These are phyloP conservation scores for Agapostemon virescens DNA, from an alignment of 2,888 invertebrate genomes.

Conservation along the genomic window DNA sequence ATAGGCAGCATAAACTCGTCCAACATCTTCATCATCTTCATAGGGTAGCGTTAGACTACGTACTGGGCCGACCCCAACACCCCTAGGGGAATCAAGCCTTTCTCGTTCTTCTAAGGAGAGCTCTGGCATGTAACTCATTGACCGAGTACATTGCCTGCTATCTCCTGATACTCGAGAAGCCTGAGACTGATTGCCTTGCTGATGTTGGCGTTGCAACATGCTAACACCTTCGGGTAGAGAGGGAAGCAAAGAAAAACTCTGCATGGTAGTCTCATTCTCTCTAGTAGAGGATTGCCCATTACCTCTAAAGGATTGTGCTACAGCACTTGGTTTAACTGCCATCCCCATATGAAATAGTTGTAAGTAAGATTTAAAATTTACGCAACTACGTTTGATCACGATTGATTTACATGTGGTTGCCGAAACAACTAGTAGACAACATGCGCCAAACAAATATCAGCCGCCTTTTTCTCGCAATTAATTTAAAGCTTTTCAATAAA, in stretches of 20 bases:
- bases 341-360: conserved; percentile 79
- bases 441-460: conserved; percentile 75
- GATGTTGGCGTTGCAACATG: no score
- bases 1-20: conserved; percentile 92
- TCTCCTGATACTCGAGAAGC: no score
- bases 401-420: conserved; percentile 79
- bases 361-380: conserved; percentile 65
- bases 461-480: conserved; percentile 48
- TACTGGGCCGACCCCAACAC: conserved; percentile 85
- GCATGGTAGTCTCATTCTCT: conserved; percentile 85
- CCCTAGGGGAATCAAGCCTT: conserved; percentile 85
- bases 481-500: conserved; percentile 38
- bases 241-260: conserved; percentile 85
- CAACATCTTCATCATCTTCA: conserved; percentile 83
- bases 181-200: no score
- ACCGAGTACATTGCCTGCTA: conserved; percentile 90
- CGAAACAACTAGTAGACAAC: conserved; percentile 79
- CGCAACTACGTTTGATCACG: conserved; percentile 57
- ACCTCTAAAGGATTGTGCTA: conserved; percentile 79
- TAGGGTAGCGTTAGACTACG: conserved; percentile 86
- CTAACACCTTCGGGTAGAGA: no score
- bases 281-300: conserved; percentile 88
- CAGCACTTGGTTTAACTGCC: conserved; percentile 93
- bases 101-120: conserved; percentile 83
- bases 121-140: conserved; percentile 91